Evolutionary conservation across 1,140 invertebrate genomes (phyloP).

Genomic region (Drosophila nikananu): DNA sequence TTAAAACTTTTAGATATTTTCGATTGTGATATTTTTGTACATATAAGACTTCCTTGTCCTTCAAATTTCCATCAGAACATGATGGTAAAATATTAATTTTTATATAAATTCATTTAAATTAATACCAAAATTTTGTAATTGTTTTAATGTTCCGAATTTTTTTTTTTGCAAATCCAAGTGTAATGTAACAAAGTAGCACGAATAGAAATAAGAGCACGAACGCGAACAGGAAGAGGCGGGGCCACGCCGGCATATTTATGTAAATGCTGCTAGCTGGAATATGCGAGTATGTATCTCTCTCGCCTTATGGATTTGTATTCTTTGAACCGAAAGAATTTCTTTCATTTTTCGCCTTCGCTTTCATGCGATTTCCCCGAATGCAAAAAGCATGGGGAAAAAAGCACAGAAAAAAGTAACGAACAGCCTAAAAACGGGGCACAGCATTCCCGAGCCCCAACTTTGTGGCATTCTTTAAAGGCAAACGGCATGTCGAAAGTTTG

Average conservation of each 20-base stretch:
- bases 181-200: constrained; percentile 33
- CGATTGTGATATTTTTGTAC: no score
- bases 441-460: constrained; percentile 43
- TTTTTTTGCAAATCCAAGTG: not conserved
- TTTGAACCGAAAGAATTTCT: constrained; percentile 59
- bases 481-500: constrained; percentile 43
- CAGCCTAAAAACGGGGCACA: constrained; percentile 22
- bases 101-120: no score
- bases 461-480: constrained; percentile 47
- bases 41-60: no score
- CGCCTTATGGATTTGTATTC: constrained; percentile 56
- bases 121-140: no score
- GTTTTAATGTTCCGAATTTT: not conserved
- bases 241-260: constrained; percentile 32
- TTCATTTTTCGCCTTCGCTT: constrained; percentile 46
- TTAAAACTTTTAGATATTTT: no score
- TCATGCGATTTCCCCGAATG: constrained; percentile 39
- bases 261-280: constrained; percentile 47
- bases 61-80: no score
- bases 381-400: constrained; percentile 11
- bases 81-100: no score
- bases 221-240: constrained; percentile 31
- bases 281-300: constrained; percentile 50
- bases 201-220: constrained; percentile 44
- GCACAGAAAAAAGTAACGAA: constrained; percentile 20